Conservation (phyloP, 2,888 invertebrate species). For the Melieria picta region DNA sequence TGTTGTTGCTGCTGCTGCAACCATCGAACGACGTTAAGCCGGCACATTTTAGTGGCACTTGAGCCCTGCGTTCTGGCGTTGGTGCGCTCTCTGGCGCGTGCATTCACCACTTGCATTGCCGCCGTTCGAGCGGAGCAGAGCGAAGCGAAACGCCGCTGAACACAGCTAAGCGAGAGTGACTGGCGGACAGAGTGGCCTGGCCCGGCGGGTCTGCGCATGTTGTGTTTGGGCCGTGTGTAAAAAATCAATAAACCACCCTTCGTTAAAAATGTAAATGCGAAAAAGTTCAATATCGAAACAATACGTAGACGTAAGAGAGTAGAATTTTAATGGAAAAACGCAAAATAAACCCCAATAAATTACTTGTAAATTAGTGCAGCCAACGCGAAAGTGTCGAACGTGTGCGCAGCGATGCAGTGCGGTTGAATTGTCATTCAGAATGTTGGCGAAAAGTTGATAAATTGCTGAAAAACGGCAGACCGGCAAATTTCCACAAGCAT, state of each 20-base stretch:
- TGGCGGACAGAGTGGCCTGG: no score
- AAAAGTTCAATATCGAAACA: slow-evolving; percentile 62
- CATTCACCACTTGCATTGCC: no score
- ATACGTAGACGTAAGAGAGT: slow-evolving; percentile 49
- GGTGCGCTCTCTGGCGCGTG: no score
- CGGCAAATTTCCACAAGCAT: slow-evolving; percentile 34
- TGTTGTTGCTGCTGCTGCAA: no score
- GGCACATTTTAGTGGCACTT: no score
- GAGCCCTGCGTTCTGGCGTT: no score
- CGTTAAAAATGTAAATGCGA: slow-evolving; percentile 61
- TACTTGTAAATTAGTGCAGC: slow-evolving; percentile 41
- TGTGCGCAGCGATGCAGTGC: slow-evolving; percentile 31
- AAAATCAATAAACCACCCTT: slow-evolving; percentile 64
- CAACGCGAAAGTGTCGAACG: slow-evolving; percentile 39
- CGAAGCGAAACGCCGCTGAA: no score
- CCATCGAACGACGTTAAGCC: no score
- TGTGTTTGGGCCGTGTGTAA: slow-evolving; percentile 36
- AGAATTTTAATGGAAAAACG: slow-evolving; percentile 42
- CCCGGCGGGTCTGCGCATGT: neutral
- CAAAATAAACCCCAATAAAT: slow-evolving; percentile 42
- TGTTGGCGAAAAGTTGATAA: slow-evolving; percentile 43
- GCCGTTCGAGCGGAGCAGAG: no score
- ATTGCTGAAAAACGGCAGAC: slow-evolving; percentile 33
- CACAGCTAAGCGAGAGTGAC: no score
- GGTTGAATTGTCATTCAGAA: slow-evolving; percentile 41